phyloP scores from a whole-genome alignment of 2,888 invertebrate species.

The Octonoba sinensis region DNA sequence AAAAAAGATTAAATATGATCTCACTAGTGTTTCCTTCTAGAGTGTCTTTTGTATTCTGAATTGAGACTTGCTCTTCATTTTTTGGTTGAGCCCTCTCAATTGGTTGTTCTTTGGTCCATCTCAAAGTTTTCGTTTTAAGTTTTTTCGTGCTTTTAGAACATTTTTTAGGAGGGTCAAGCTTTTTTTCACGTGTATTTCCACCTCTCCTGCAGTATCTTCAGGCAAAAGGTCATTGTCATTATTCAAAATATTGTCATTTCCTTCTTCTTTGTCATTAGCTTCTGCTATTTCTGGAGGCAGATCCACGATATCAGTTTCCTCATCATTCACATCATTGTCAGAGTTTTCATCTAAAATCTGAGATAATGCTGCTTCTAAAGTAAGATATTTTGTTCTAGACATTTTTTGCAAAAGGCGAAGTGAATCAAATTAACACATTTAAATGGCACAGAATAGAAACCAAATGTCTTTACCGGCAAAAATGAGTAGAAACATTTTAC shows the following conservation, averaged over 20 bases:
- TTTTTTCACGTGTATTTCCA: not conserved
- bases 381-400: too few relatives aligned
- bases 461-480: too few relatives aligned
- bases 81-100: not conserved
- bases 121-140: not conserved
- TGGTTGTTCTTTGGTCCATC: not conserved
- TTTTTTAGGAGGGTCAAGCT: not conserved
- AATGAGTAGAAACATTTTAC: too few relatives aligned
- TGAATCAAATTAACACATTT: too few relatives aligned
- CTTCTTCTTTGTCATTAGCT: conserved; percentile 1
- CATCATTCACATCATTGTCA: not conserved
- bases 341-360: too few relatives aligned
- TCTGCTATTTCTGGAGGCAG: conserved; percentile 2
- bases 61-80: not conserved
- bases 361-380: too few relatives aligned
- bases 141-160: not conserved
- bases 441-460: too few relatives aligned
- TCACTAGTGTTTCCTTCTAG: not conserved
- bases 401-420: too few relatives aligned
- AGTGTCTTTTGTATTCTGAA: not conserved
- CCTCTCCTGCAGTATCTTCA: not conserved
- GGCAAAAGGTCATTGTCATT: not conserved
- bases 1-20: not conserved
- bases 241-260: conserved; percentile 6
- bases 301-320: conserved; percentile 2